phyloP scores from a whole-genome alignment of 2,888 invertebrate species.

The Acronicta psi region DNA sequence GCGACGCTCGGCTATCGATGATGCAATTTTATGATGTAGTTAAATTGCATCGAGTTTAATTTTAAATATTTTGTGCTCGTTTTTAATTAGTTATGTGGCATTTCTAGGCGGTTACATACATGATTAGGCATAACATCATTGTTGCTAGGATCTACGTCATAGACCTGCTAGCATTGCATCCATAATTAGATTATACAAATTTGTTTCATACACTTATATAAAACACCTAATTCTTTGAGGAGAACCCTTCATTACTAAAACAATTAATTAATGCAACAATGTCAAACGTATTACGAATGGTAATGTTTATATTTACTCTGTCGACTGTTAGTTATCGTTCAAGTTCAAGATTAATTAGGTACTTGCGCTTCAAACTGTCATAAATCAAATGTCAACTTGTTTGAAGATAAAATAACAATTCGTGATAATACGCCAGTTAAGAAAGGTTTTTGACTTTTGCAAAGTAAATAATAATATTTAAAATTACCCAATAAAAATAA shows the following conservation, averaged over 20 bases:
- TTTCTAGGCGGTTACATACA: constrained; percentile 15
- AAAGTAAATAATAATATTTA: background rate
- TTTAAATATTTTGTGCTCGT: constrained; percentile 37
- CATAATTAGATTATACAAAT: no score
- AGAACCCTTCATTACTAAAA: background rate
- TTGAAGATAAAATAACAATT: constrained; percentile 22
- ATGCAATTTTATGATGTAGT: constrained; percentile 51
- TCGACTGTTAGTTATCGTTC: constrained; percentile 21
- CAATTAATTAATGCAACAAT: background rate
- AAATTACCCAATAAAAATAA: background rate
- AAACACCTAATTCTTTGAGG: background rate
- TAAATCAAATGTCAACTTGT: constrained; percentile 39
- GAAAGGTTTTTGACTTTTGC: constrained; percentile 27
- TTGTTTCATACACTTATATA: background rate
- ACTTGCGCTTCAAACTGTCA: constrained; percentile 20
- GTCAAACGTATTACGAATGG: background rate
- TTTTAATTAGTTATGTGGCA: constrained; percentile 22
- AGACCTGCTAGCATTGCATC: no score
- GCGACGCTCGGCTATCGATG: constrained; percentile 64
- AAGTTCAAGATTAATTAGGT: constrained; percentile 54
- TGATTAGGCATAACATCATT: constrained; percentile 1
- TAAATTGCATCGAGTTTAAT: constrained; percentile 41
- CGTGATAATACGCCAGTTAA: constrained; percentile 18
- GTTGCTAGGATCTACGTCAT: background rate
- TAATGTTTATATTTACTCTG: background rate